These are phyloP conservation scores for Rhincodon typus DNA, from an alignment of 2,797 vertebrate genomes.

Conservation along the genomic window DNA sequence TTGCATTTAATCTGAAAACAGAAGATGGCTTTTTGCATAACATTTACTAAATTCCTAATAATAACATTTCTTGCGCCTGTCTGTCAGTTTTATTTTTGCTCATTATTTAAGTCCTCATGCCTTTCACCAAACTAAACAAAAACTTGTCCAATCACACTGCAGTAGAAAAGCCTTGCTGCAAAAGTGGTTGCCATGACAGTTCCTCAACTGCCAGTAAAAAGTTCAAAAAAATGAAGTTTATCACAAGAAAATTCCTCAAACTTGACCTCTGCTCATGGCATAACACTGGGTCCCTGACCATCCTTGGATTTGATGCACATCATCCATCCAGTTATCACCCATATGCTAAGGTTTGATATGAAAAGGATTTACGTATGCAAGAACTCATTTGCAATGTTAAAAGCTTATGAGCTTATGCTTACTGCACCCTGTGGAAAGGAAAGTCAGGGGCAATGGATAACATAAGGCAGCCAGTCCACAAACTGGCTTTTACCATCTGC, in stretches of 20 bases:
- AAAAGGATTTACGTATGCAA: background rate
- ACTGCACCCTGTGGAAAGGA: background rate
- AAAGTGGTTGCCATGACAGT: background rate
- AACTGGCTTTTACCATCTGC: too few relatives aligned
- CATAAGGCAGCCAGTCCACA: too few relatives aligned
- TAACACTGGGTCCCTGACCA: background rate
- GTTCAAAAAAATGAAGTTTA: background rate
- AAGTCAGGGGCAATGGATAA: background rate
- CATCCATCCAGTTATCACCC: too few relatives aligned
- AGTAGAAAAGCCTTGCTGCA: background rate
- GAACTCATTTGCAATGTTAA: background rate
- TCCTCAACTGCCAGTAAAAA: background rate
- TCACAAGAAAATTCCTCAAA: background rate
- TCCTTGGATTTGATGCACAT: background rate
- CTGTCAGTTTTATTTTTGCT: background rate
- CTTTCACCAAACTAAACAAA: background rate
- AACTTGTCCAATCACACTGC: background rate
- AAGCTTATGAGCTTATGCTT: background rate
- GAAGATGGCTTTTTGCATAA: background rate
- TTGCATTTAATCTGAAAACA: conserved; percentile 22
- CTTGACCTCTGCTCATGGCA: background rate
- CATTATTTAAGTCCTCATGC: conserved; percentile 14
- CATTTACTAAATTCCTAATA: conserved; percentile 9
- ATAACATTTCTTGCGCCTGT: background rate
- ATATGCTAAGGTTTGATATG: background rate